Base-by-base conservation (phyloP, 2,113 vertebrate genomes). In the Nipponia nippon region DNA sequence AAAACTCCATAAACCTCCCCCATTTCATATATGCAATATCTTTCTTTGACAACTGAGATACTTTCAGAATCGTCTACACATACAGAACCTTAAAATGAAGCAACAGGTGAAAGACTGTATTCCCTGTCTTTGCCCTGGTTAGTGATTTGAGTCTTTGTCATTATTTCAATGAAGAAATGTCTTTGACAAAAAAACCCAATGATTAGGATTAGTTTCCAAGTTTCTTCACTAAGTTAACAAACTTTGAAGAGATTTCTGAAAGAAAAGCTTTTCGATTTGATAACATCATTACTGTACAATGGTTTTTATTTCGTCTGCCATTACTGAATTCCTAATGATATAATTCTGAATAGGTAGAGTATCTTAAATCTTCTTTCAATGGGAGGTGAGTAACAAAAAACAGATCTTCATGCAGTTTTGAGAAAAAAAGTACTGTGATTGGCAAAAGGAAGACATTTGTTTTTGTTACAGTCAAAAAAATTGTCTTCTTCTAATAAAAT, bases 301-400 rank as follows among this genome's bases (percentile, higher is more conserved):
- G 32, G 47, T 25, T 88, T 92, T 90, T 89, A 89, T 94, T 88
- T 91, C 49, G 84, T 93, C 71, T 88, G 11, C 59, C 11, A 7
- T 86, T 95, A 79, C 46, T 76, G 81, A 96, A 93, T 97, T 94
- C 72, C 75, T 96, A 97, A 95, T 89, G 69, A 76, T 95, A 49
- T 40, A 84, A 79, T 46, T 89, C 84, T 97, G 94, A 97, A 96
- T 94, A 88, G 84, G 38, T 19, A 90, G 29, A 77, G 58, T 75
- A 77, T 77, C 50, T 89, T 91, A 89, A 94, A 80, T 77, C 81
- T 86, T 80, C 62, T 87, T 87, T 92, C 77, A 81, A 5, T 70
- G 55, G 22, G 14, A 78, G 13, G 50, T 52, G 25, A 87, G 70
- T 83, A 88, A 83, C 40, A 93, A 97, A 93, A 96, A 61, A 93